These are phyloP conservation scores for Pollimyrus isidori DNA, from an alignment of 2,113 vertebrate genomes.

Conservation along the genomic window DNA sequence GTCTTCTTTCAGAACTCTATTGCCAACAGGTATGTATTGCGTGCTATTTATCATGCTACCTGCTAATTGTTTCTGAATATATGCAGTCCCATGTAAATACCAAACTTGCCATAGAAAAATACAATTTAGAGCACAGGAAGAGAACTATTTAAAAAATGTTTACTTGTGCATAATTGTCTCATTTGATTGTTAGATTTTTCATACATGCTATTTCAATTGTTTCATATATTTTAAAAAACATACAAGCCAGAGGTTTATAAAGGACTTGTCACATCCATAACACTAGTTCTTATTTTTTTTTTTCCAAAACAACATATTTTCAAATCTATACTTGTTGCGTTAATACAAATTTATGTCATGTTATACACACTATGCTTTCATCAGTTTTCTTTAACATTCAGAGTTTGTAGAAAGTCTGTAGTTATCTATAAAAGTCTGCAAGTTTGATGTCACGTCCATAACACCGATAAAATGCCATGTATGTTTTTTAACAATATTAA, in stretches of 20 bases:
- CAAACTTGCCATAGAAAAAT: background rate
- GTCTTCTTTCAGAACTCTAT: constrained; percentile 91
- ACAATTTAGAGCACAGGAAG: background rate
- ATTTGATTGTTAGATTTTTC: background rate
- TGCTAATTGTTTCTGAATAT: background rate
- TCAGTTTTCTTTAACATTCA: background rate
- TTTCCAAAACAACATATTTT: background rate
- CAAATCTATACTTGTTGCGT: background rate
- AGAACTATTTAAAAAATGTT: background rate
- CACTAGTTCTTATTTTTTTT: background rate
- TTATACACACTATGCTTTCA: background rate
- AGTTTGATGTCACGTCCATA: background rate
- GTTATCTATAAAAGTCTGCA: background rate
- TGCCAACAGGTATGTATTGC: constrained; percentile 84
- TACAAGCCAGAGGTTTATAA: background rate
- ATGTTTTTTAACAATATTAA: background rate
- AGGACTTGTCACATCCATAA: background rate
- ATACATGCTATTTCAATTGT: background rate
- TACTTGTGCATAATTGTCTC: background rate
- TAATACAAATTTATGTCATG: background rate
- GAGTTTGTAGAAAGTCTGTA: background rate
- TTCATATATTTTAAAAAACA: background rate
- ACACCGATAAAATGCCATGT: background rate
- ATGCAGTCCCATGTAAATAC: background rate
- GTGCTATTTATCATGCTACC: background rate